A percentile compares a stretch with the other conserved stretches of the same genome.
phyloP scores from a whole-genome alignment of 37 sponge, comb jelly and placozoan species.

The Haliclona indistincta region DNA sequence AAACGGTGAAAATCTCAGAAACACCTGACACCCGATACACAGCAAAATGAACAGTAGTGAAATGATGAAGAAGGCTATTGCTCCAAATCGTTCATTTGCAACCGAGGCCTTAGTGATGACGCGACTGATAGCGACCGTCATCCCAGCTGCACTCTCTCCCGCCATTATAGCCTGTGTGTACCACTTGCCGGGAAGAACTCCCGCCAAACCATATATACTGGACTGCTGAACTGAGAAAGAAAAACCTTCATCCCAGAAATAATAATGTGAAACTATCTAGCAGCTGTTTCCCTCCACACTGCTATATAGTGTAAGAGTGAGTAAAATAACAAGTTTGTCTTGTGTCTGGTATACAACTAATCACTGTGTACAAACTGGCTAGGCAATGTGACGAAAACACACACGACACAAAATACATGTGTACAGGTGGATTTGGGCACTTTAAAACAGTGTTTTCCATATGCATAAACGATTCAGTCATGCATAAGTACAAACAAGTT shows the following conservation, averaged over 20 bases:
- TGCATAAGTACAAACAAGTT: conserved; percentile 1
- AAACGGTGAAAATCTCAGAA: conserved; percentile 58
- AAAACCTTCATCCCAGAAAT: neutral
- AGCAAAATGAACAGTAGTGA: conserved; percentile 72
- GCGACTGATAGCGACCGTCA: conserved; percentile 60
- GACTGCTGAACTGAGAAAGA: conserved; percentile 79
- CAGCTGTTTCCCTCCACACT: neutral
- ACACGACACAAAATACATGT: too few species aligned
- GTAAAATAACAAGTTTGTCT: too few species aligned
- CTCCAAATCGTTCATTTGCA: conserved; percentile 41
- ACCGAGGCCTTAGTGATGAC: conserved; percentile 74
- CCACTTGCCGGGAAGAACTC: conserved; percentile 76
- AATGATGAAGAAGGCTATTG: conserved; percentile 79
- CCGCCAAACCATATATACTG: conserved; percentile 86
- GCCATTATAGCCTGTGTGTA: conserved; percentile 81
- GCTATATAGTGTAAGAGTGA: too few species aligned
- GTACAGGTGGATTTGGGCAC: too few species aligned
- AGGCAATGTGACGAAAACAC: too few species aligned
- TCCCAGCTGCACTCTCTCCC: conserved; percentile 85
- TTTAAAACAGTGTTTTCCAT: too few species aligned
- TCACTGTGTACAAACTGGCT: too few species aligned
- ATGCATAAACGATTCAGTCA: neutral
- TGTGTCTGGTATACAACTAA: too few species aligned
- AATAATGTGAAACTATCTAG: neutral
- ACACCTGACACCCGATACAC: conserved; percentile 62